A percentile compares a stretch with the other conserved stretches of the same genome.
Conservation (phyloP, 2,888 invertebrate species). For the Leucophora obtusa region DNA sequence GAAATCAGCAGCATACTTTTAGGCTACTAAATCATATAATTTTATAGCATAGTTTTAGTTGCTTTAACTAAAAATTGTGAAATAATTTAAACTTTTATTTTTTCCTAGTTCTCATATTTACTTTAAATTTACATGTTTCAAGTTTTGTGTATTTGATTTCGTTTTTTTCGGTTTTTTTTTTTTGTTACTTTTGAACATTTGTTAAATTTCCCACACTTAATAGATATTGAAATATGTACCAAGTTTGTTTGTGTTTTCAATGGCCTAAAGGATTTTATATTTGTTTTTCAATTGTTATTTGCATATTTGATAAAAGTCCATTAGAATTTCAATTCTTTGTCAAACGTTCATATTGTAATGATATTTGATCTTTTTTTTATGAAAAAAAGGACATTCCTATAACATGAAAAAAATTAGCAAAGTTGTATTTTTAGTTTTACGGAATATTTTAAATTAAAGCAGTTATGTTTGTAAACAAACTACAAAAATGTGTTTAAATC, state of each 20-base stretch:
- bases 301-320: conserved; percentile 55
- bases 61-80: background rate
- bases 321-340: conserved; percentile 45
- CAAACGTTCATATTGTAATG: conserved; percentile 31
- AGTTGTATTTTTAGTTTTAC: too few relatives aligned
- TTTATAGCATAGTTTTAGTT: conserved; percentile 28
- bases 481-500: too few relatives aligned
- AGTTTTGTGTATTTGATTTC: conserved; percentile 48
- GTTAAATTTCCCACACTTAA: conserved; percentile 58
- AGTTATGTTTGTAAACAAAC: too few relatives aligned
- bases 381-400: too few relatives aligned
- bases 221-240: conserved; percentile 34
- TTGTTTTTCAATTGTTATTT: conserved; percentile 43
- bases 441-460: too few relatives aligned
- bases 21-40: background rate
- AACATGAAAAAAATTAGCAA: background rate
- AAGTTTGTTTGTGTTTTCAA: conserved; percentile 38
- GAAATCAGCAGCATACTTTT: conserved; percentile 35
- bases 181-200: conserved; percentile 41
- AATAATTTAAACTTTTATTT: conserved; percentile 30
- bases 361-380: conserved; percentile 33
- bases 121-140: conserved; percentile 51
- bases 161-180: conserved; percentile 24
- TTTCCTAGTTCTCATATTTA: conserved; percentile 37
- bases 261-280: conserved; percentile 52